Percentiles rank a stretch among this genome's conserved stretches.
Conservation (phyloP, 2,888 invertebrate genomes). For the Apamea anceps region DNA sequence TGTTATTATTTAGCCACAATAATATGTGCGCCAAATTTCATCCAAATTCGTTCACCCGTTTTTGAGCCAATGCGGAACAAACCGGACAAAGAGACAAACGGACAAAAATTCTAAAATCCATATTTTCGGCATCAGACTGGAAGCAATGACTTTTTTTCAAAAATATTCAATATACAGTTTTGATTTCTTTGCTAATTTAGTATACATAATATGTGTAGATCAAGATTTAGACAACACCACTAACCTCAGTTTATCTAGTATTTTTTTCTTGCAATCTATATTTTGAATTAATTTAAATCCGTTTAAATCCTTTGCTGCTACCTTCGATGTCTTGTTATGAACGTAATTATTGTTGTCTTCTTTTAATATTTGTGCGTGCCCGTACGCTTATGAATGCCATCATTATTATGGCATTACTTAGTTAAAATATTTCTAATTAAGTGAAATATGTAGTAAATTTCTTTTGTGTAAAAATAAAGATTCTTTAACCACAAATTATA, state of each 20-base stretch:
- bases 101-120: not conserved
- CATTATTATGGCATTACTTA: no score
- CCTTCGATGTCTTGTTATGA: no score
- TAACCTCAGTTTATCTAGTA: not conserved
- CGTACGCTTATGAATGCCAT: no score
- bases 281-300: not conserved
- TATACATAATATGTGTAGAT: not conserved
- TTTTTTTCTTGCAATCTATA: not conserved
- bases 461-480: no score
- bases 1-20: no score
- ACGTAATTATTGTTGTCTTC: no score
- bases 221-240: not conserved
- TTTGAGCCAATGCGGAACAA: not conserved
- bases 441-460: no score
- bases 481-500: no score
- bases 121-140: not conserved
- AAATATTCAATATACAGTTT: not conserved
- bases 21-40: not conserved
- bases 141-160: not conserved
- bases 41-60: not conserved
- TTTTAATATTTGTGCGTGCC: no score
- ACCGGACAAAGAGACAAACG: not conserved
- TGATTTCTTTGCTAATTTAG: not conserved
- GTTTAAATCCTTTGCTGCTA: no score
- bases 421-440: no score